Conservation (phyloP, 1,140 invertebrate genomes). For the Sweltsa coloradensis region DNA sequence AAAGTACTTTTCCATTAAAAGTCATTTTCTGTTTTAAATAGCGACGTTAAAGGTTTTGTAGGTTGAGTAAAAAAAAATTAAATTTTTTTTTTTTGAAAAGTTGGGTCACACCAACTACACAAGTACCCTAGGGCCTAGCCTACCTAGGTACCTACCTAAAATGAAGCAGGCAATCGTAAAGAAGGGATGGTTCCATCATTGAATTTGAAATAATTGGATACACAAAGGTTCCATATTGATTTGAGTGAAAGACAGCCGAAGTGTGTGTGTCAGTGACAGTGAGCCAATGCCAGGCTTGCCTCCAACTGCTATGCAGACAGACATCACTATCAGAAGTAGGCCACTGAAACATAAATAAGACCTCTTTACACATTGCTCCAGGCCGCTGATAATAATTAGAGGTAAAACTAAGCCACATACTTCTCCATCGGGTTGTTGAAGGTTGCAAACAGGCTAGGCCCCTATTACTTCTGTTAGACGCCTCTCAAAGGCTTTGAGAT, state of each 20-base stretch:
- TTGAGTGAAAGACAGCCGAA: constrained; percentile 75
- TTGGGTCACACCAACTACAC: no score
- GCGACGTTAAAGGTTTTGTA: no score
- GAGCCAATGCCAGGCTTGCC: constrained; percentile 92
- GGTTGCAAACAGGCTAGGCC: constrained; percentile 81
- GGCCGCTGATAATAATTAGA: neutral
- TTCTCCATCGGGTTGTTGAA: constrained; percentile 83
- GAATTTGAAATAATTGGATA: no score
- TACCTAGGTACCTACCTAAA: constrained; percentile 57
- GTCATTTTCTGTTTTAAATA: no score
- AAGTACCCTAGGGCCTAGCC: no score
- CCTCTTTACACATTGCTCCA: neutral
- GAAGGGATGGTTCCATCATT: constrained; percentile 86
- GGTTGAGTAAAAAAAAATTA: no score
- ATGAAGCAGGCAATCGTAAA: constrained; percentile 84
- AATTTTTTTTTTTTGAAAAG: no score
- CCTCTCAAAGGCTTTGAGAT: constrained; percentile 93
- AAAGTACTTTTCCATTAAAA: no score
- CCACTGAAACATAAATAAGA: constrained; percentile 48
- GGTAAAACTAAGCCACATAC: constrained; percentile 37
- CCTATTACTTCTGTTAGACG: constrained; percentile 95
- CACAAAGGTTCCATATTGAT: no score
- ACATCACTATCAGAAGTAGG: constrained; percentile 67
- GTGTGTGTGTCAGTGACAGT: constrained; percentile 86
- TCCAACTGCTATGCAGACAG: constrained; percentile 78